Percentiles rank a stretch among this genome's conserved stretches.
Conservation (phyloP, 2,113 vertebrate genomes). For the Cyprinodon brontotheroides region DNA sequence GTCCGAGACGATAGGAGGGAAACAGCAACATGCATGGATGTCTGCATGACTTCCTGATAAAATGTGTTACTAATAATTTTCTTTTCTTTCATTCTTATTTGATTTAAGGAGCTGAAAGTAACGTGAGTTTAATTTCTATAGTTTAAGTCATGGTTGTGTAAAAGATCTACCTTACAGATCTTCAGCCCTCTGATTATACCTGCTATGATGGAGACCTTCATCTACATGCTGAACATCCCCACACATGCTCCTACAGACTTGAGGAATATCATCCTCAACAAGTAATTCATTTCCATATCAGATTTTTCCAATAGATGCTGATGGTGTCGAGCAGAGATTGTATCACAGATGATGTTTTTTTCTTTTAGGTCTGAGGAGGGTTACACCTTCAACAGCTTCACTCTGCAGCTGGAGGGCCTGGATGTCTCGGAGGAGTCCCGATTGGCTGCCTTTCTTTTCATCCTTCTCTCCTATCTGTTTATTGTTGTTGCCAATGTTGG, state of each 20-base stretch:
- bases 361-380: not conserved
- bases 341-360: not conserved
- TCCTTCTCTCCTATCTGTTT: constrained; percentile 54
- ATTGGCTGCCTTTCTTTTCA: constrained; percentile 47
- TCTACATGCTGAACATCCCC: not conserved
- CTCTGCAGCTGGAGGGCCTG: constrained; percentile 57
- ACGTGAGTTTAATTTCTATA: no score
- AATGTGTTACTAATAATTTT: not conserved
- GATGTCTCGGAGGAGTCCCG: constrained; percentile 29
- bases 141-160: no score
- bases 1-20: not conserved
- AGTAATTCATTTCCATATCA: not conserved
- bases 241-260: not conserved
- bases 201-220: not conserved
- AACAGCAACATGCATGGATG: not conserved
- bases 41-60: not conserved
- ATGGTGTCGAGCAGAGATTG: not conserved
- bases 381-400: constrained; percentile 6
- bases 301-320: not conserved
- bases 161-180: no score
- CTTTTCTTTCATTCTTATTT: not conserved
- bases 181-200: no score
- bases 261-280: not conserved
- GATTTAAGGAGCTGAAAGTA: not conserved
- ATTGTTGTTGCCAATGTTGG: constrained; percentile 51